Percentiles rank a stretch among this genome's conserved stretches.
These are phyloP conservation scores for Lepidurus arcticus DNA, from an alignment of 1,140 invertebrate genomes.

Conservation along the genomic window DNA sequence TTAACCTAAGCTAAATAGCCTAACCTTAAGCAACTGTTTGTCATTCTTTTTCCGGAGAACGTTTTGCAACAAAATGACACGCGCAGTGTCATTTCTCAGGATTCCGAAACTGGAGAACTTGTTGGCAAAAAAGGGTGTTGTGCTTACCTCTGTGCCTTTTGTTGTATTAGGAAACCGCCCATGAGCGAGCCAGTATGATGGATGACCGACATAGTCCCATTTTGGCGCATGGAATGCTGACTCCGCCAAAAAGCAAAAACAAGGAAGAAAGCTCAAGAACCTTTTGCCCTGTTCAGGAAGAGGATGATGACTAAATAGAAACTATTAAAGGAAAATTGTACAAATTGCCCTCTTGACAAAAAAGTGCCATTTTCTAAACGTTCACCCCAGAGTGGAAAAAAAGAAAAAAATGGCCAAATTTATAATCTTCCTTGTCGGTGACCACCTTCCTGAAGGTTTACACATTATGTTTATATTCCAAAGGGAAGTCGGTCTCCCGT, in stretches of 20 bases:
- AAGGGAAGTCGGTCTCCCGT: constrained; percentile 20
- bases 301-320: constrained; percentile 1
- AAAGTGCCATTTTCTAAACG: background rate
- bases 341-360: background rate
- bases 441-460: background rate
- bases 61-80: no score
- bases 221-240: constrained; percentile 28
- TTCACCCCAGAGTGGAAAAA: background rate
- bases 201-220: constrained; percentile 23
- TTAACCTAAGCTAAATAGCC: no score
- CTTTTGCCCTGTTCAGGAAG: constrained; percentile 15
- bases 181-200: constrained; percentile 6
- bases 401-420: background rate
- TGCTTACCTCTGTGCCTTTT: background rate
- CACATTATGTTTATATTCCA: background rate
- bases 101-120: constrained; percentile 41
- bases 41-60: no score
- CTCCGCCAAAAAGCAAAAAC: constrained; percentile 31
- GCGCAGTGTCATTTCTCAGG: no score
- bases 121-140: background rate
- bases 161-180: constrained; percentile 26
- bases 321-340: background rate
- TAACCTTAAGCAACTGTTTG: no score
- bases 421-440: background rate
- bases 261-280: constrained; percentile 21